Evolutionary conservation across 2,888 invertebrate genomes (phyloP).

Genomic region (Scaptomyza tumidula): DNA sequence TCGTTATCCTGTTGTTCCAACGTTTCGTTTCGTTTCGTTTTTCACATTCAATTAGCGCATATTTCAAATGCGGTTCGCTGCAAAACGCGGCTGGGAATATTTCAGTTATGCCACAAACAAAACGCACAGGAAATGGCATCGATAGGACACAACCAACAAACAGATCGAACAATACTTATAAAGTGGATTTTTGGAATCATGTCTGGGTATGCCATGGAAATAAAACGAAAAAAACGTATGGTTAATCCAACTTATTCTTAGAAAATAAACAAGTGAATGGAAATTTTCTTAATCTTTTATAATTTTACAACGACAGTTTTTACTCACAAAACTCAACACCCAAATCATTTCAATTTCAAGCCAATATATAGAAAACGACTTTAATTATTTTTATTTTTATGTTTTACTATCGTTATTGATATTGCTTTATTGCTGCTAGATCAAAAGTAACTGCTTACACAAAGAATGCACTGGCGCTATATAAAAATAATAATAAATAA

Average conservation of each 20-base stretch:
- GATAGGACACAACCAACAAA: constrained; percentile 13
- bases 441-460: constrained; percentile 63
- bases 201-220: not conserved
- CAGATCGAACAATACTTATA: constrained; percentile 16
- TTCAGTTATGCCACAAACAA: constrained; percentile 41
- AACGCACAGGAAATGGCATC: constrained; percentile 60
- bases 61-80: constrained; percentile 61
- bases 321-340: not conserved
- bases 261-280: not conserved
- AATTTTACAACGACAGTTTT: no score
- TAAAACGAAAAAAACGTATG: not conserved
- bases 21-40: constrained; percentile 59
- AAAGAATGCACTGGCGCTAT: constrained; percentile 38
- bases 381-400: not conserved
- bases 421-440: constrained; percentile 74
- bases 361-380: not conserved
- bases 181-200: constrained; percentile 3
- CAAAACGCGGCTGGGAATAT: constrained; percentile 53
- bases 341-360: no score
- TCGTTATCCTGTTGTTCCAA: constrained; percentile 26
- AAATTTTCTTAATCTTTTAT: not conserved
- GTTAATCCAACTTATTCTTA: not conserved
- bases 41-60: constrained; percentile 78
- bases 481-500: constrained; percentile 74
- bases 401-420: constrained; percentile 59